Conservation (phyloP, 2,888 invertebrate genomes). For the Melieria picta region DNA sequence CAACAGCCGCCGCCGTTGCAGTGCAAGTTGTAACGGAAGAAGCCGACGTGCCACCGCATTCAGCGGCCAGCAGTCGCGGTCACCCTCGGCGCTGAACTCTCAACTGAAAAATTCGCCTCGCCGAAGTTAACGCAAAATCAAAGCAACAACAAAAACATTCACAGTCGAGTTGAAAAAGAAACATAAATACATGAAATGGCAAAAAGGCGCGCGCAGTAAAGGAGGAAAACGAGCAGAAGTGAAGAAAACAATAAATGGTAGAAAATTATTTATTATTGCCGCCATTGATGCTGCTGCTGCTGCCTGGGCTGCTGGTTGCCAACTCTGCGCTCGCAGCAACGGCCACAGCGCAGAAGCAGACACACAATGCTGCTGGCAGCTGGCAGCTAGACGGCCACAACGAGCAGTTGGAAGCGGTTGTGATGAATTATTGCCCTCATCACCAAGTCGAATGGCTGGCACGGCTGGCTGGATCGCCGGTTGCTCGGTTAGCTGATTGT, state of each 20-base stretch:
- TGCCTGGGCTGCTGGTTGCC: slow-evolving; percentile 23
- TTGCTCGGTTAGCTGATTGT: not conserved
- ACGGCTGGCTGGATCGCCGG: too few relatives aligned
- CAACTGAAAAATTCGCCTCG: slow-evolving; percentile 11
- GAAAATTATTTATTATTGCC: slow-evolving; percentile 42
- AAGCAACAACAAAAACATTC: not conserved
- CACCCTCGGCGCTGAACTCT: too few relatives aligned
- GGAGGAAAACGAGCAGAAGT: slow-evolving; percentile 4
- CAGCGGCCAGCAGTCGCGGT: too few relatives aligned
- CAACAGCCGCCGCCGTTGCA: too few relatives aligned
- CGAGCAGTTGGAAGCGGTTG: slow-evolving; percentile 34
- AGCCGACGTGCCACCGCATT: too few relatives aligned
- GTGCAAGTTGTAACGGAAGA: too few relatives aligned
- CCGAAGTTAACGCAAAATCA: slow-evolving; percentile 13
- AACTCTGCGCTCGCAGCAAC: slow-evolving; percentile 27
- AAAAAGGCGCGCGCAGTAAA: not conserved
- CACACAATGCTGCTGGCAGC: slow-evolving; percentile 14
- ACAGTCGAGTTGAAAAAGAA: not conserved
- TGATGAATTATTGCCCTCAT: slow-evolving; percentile 48
- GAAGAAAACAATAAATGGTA: slow-evolving; percentile 40
- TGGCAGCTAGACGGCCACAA: slow-evolving; percentile 20
- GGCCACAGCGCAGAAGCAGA: slow-evolving; percentile 17
- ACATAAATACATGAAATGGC: too few relatives aligned
- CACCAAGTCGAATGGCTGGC: slow-evolving; percentile 37
- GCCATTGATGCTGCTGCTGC: slow-evolving; percentile 20